Base-by-base conservation (phyloP, 2,113 vertebrate species). In the Bubo bubo region DNA sequence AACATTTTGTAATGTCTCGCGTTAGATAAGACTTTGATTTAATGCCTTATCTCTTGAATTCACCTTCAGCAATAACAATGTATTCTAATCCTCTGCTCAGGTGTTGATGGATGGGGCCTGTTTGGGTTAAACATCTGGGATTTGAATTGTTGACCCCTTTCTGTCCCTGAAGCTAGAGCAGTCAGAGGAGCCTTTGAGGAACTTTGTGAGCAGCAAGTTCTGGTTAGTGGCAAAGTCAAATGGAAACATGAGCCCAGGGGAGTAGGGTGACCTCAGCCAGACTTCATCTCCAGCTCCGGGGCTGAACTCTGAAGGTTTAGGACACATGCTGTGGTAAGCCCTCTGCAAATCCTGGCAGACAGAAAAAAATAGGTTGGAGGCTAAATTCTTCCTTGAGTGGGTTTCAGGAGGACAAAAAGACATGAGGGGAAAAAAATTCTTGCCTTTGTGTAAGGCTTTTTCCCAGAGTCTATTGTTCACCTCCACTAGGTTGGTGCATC, bases 41-140 rank as follows among this genome's bases (percentile, higher is more conserved):
- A 93, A 83, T 81, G 56, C 83, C 45, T 92, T 86, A 71, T 84
- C 85, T 94, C 63, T 64, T 73, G 58, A 73, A 55, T 80, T 96
- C 94, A 94, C 96, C 91, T 96, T 96, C 95, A 95, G 56, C 75
- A 63, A 23, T 55, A 63, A 81, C 87, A 64, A 11, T 41, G 39
- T 35, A 50, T 77, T 88, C 80, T 72, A 75, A 60, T 75, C 64
- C 60, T 53, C 43, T 55, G 49, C 72, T 81, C 58, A 19, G 22
- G 68, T 90, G 76, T 60, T 95, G 96, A 88, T 92, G 71, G 80
- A 95, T 94, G 90, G 34, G 63, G 27, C 35, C 79, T 88, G 53
- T 80, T 97, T 52, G 77, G 80, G 71, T 94, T 94, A 85, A 97
- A 95, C 80, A 83, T 81, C 79, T 70, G 81, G 45, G 60, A 67